These are phyloP conservation scores for Morphnarchus princeps DNA, from an alignment of 2,113 vertebrate species.

Conservation along the genomic window DNA sequence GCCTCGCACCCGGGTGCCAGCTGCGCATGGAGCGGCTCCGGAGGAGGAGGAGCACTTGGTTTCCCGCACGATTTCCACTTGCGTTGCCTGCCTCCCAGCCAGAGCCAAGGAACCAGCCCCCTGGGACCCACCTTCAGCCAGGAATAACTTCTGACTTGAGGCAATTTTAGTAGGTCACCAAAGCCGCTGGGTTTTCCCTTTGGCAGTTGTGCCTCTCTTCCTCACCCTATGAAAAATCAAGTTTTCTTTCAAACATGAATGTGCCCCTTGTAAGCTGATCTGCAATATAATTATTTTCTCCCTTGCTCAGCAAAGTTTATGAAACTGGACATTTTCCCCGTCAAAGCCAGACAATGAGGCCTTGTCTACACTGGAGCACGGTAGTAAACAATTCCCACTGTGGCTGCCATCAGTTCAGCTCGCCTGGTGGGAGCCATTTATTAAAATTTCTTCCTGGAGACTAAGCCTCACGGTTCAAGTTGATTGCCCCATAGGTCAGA, in stretches of 20 bases:
- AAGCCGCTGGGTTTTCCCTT: not conserved
- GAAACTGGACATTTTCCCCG: slow-evolving; percentile 41
- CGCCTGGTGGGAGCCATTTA: not conserved
- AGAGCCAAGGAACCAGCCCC: not conserved
- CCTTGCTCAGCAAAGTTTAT: slow-evolving; percentile 64
- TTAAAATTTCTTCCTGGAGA: not conserved
- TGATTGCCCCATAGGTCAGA: not conserved
- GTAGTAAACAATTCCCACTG: slow-evolving; percentile 36
- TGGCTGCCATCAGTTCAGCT: slow-evolving; percentile 38
- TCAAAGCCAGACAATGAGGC: slow-evolving; percentile 49
- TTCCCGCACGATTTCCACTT: not conserved
- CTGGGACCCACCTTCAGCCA: not conserved
- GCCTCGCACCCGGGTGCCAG: rapidly evolving
- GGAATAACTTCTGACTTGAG: slow-evolving; percentile 20
- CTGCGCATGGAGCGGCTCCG: not conserved
- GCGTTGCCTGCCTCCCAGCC: not conserved
- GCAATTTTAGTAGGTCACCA: not conserved
- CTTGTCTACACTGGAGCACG: slow-evolving; percentile 21
- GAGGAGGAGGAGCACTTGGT: not conserved
- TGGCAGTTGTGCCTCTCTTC: not conserved
- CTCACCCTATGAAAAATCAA: slow-evolving; percentile 5
- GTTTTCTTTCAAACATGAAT: slow-evolving; percentile 50
- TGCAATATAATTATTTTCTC: slow-evolving; percentile 63
- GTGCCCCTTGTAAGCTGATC: slow-evolving; percentile 46
- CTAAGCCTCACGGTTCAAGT: not conserved